phyloP scores from a whole-genome alignment of 2,797 vertebrate genomes.

The Xenopus petersii region DNA sequence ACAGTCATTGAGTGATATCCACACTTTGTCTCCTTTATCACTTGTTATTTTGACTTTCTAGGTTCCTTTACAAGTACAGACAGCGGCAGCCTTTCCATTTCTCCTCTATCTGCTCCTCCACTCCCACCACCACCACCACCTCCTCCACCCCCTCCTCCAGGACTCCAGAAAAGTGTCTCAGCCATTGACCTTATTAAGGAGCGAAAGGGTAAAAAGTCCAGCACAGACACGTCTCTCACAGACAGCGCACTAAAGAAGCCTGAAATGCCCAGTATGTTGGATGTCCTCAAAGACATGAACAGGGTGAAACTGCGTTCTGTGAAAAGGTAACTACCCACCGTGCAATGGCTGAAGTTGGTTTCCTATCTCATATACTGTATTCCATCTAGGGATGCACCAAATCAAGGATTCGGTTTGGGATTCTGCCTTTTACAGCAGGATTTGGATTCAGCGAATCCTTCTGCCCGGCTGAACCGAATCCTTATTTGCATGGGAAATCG shows the following conservation, averaged over 20 bases:
- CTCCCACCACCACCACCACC: conserved; percentile 67
- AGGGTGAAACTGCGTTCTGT: conserved; percentile 89
- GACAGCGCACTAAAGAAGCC: conserved; percentile 67
- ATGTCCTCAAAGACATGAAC: conserved; percentile 90
- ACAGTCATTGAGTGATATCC: too few species aligned
- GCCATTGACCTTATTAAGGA: conserved; percentile 88
- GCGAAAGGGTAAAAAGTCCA: conserved; percentile 72
- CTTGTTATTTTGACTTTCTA: neutral
- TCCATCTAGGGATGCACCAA: too few species aligned
- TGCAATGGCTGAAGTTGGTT: too few species aligned
- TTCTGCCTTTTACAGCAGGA: too few species aligned
- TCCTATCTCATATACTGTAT: too few species aligned
- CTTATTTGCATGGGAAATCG: too few species aligned
- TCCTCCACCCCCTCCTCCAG: conserved; percentile 54
- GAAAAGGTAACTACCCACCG: conserved; percentile 70
- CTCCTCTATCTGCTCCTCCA: conserved; percentile 46
- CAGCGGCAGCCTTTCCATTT: neutral
- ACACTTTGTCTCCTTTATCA: conserved; percentile 4
- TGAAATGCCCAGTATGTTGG: conserved; percentile 91
- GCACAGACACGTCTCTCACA: conserved; percentile 53
- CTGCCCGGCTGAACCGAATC: too few species aligned
- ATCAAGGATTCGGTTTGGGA: too few species aligned
- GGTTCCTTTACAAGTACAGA: neutral
- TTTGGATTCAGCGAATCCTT: too few species aligned
- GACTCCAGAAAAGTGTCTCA: conserved; percentile 69